Evolutionary conservation across 2,888 invertebrate species (phyloP).

Genomic region (Halictus ligatus): DNA sequence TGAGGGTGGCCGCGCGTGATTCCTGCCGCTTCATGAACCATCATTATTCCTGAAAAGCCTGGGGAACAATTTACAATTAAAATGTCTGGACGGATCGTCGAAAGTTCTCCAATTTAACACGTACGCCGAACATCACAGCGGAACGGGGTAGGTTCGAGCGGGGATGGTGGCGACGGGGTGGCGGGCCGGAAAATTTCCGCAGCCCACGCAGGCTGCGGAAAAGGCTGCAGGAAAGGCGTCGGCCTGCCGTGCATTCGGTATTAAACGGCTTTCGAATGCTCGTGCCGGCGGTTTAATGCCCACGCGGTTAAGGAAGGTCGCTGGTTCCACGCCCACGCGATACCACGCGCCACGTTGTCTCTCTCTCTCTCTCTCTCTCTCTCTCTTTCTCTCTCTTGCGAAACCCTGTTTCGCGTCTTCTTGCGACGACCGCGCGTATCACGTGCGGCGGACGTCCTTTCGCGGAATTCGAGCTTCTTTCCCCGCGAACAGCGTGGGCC

Average conservation of each 20-base stretch:
- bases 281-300: slow-evolving; percentile 34
- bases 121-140: slow-evolving; percentile 31
- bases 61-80: slow-evolving; percentile 57
- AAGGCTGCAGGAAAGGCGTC: background rate
- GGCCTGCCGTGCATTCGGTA: slow-evolving; percentile 14
- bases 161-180: background rate
- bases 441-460: background rate
- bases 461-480: background rate
- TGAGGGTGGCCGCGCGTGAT: slow-evolving; percentile 35
- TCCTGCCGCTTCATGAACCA: slow-evolving; percentile 36
- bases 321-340: slow-evolving; percentile 35
- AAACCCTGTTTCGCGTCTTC: background rate
- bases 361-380: background rate
- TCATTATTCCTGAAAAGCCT: slow-evolving; percentile 50
- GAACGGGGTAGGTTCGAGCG: background rate
- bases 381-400: no score
- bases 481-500: slow-evolving; percentile 41
- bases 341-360: background rate
- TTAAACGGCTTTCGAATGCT: background rate
- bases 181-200: slow-evolving; percentile 12
- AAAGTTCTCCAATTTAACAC: slow-evolving; percentile 56
- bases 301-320: slow-evolving; percentile 56
- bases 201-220: slow-evolving; percentile 11
- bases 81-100: slow-evolving; percentile 47
- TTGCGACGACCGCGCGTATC: background rate